A percentile compares a stretch with the other conserved stretches of the same genome.
phyloP scores from a whole-genome alignment of 1,140 invertebrate genomes.

The Drosophila carrolli region DNA sequence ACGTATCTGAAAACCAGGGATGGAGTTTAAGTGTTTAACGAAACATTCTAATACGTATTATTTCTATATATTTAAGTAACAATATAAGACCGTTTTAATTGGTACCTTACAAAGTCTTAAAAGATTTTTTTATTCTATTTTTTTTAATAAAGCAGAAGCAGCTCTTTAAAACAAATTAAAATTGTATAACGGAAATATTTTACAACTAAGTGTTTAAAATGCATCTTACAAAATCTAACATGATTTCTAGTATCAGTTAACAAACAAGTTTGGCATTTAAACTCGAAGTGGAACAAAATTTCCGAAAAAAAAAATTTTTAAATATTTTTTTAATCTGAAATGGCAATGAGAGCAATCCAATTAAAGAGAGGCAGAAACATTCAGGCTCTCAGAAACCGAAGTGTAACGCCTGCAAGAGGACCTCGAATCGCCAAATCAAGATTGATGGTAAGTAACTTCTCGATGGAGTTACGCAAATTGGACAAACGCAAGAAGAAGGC shows the following conservation, averaged over 20 bases:
- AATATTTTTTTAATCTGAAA: not conserved
- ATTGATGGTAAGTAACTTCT: not conserved
- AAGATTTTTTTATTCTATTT: too few relatives aligned
- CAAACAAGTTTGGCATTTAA: not conserved
- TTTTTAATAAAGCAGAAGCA: too few relatives aligned
- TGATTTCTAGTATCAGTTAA: too few relatives aligned
- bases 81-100: too few relatives aligned
- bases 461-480: not conserved
- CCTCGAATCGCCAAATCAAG: not conserved
- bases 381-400: not conserved
- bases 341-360: not conserved
- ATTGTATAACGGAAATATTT: too few relatives aligned
- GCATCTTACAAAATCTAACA: too few relatives aligned
- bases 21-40: conserved; percentile 2
- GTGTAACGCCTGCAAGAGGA: not conserved
- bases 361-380: not conserved
- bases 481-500: not conserved
- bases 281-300: not conserved
- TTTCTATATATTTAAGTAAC: too few relatives aligned
- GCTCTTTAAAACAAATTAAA: too few relatives aligned
- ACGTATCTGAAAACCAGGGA: conserved; percentile 21
- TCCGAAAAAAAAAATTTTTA: not conserved
- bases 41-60: not conserved
- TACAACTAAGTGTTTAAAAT: too few relatives aligned
- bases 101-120: too few relatives aligned